Evolutionary conservation across 2,888 invertebrate genomes (phyloP).

Genomic region (Gryllus longicercus): DNA sequence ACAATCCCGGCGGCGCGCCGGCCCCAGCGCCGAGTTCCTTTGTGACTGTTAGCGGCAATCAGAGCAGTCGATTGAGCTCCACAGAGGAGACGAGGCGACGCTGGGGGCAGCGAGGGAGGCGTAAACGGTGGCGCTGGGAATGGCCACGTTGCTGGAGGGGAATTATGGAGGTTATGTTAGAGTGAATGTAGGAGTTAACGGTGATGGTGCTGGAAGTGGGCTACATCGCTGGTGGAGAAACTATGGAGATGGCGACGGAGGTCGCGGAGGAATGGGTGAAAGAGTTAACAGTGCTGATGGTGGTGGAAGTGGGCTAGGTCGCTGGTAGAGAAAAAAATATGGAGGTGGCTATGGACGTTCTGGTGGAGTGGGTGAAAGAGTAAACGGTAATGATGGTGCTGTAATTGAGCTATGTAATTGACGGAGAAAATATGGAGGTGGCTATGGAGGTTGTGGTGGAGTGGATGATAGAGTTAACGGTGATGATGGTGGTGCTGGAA

Average conservation of each 20-base stretch:
- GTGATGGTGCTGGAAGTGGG: background rate
- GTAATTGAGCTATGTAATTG: background rate
- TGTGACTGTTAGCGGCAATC: conserved; percentile 17
- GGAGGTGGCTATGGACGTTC: background rate
- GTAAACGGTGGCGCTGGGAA: too few species aligned
- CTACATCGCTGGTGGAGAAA: too few species aligned
- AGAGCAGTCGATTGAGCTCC: conserved; percentile 3
- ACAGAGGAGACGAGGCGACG: background rate
- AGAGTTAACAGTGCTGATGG: too few species aligned
- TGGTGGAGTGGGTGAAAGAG: background rate
- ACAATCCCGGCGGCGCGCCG: background rate
- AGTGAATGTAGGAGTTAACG: background rate
- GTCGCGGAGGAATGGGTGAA: too few species aligned
- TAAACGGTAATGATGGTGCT: background rate
- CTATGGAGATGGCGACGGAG: too few species aligned
- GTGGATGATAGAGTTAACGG: too few species aligned
- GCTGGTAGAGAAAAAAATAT: too few species aligned
- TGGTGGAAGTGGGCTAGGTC: too few species aligned
- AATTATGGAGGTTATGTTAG: background rate
- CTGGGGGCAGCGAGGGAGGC: background rate
- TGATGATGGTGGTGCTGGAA: too few species aligned
- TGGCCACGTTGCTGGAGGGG: too few species aligned
- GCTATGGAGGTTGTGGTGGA: background rate
- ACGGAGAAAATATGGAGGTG: background rate
- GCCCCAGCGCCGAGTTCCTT: background rate